Conservation (phyloP, 2,113 vertebrate species). For the Telmatochromis sp. region DNA sequence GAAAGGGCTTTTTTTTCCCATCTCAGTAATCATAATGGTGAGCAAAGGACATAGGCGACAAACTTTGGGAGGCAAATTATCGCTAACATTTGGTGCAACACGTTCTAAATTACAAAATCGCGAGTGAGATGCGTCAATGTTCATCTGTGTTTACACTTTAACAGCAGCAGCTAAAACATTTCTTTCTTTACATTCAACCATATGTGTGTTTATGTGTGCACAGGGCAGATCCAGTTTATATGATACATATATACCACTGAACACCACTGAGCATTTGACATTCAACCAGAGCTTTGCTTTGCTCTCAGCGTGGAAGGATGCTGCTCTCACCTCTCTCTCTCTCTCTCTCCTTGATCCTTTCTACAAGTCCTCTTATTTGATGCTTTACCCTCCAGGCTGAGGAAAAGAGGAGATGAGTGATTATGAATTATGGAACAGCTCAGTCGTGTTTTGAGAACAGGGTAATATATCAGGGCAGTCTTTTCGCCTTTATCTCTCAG, state of each 20-base stretch:
- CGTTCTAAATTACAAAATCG: conserved; percentile 38
- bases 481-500: conserved; percentile 58
- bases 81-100: conserved; percentile 42
- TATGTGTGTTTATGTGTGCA: conserved; percentile 1
- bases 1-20: background rate
- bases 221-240: conserved; percentile 43
- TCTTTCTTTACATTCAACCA: conserved; percentile 67
- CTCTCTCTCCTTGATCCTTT: background rate
- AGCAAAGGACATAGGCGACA: conserved; percentile 32
- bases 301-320: background rate
- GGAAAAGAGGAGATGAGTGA: conserved; percentile 17
- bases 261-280: conserved; percentile 49
- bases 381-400: background rate
- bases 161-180: conserved; percentile 58
- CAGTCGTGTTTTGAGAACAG: conserved; percentile 18
- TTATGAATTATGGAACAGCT: conserved; percentile 35
- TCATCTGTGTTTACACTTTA: conserved; percentile 31
- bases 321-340: background rate
- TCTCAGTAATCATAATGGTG: conserved; percentile 18
- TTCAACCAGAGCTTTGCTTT: conserved; percentile 42
- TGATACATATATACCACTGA: conserved; percentile 37
- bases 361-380: conserved; percentile 13
- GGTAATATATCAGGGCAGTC: background rate
- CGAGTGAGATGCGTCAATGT: conserved; percentile 44
- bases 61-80: conserved; percentile 37